A percentile compares a stretch with the other conserved stretches of the same genome.
Evolutionary conservation across 2,113 vertebrate genomes (phyloP).

Genomic region (Corapipo altera): DNA sequence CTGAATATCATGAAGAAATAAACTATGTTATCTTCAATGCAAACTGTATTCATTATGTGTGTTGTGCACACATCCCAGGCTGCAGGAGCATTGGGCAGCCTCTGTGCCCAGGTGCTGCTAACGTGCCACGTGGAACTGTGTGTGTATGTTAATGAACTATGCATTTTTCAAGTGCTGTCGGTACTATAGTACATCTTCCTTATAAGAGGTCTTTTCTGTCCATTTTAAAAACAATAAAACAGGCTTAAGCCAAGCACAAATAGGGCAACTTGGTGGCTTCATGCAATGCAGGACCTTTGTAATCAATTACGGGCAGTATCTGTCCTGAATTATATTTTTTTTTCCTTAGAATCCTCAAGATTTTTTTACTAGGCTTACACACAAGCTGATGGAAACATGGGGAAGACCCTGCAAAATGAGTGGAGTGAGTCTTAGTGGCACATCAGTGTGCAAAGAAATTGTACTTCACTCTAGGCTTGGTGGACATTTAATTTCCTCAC

Average conservation of each 20-base stretch:
- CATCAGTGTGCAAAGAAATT: neutral
- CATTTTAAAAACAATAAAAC: neutral
- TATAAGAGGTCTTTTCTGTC: neutral
- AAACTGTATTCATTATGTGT: neutral
- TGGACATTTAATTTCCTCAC: neutral
- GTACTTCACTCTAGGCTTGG: neutral
- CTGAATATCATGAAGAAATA: constrained; percentile 62
- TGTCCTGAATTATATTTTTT: neutral
- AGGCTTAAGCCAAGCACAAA: neutral
- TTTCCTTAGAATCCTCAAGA: neutral
- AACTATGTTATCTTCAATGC: constrained; percentile 50
- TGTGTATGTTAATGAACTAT: rapidly evolving
- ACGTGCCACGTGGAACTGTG: rapidly evolving
- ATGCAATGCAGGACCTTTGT: neutral
- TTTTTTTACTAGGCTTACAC: neutral
- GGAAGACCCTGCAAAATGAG: neutral
- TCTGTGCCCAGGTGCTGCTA: neutral
- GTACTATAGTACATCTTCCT: neutral
- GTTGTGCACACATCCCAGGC: neutral
- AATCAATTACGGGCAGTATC: rapidly evolving
- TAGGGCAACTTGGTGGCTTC: neutral
- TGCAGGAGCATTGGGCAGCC: neutral
- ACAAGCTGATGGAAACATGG: neutral
- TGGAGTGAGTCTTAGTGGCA: neutral
- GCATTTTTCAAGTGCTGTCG: neutral